Evolutionary conservation across 2,888 invertebrate genomes (phyloP).

Genomic region (Coelinius sp.): DNA sequence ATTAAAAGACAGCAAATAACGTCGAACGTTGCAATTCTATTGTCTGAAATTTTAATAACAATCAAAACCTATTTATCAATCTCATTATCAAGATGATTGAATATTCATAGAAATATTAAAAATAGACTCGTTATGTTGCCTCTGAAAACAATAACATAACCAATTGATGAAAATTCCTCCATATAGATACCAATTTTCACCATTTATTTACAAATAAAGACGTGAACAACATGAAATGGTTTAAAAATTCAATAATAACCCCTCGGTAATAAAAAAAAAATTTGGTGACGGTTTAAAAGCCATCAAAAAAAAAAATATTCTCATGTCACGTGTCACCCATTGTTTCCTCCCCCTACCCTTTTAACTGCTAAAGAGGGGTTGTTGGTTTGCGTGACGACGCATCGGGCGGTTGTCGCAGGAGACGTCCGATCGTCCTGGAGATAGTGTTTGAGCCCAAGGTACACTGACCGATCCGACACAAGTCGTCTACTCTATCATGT

Average conservation of each 20-base stretch:
- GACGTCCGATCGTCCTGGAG: constrained; percentile 14
- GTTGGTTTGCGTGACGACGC: constrained; percentile 33
- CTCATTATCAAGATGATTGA: no score
- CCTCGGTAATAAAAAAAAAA: not conserved
- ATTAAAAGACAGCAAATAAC: no score
- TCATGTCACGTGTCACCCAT: constrained; percentile 15
- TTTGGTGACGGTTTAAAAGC: not conserved
- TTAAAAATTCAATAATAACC: constrained; percentile 1
- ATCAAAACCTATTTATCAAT: no score
- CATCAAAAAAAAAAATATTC: constrained; percentile 16
- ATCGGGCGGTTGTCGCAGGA: constrained; percentile 6
- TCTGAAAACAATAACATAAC: no score
- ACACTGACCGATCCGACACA: constrained; percentile 23
- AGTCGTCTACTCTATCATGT: constrained; percentile 5
- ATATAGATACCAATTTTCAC: no score
- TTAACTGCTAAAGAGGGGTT: constrained; percentile 23
- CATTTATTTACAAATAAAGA: not conserved
- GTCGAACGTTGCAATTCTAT: no score
- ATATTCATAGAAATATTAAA: no score
- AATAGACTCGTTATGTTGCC: no score
- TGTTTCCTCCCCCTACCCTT: not conserved
- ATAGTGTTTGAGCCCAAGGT: constrained; percentile 17
- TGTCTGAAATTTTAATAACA: no score
- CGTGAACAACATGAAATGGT: not conserved
- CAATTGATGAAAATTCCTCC: no score